Evolutionary conservation across 2,888 invertebrate species (phyloP), one percentile per base, ranked within the genome.

Genomic region (Pterostichus madidus): DNA sequence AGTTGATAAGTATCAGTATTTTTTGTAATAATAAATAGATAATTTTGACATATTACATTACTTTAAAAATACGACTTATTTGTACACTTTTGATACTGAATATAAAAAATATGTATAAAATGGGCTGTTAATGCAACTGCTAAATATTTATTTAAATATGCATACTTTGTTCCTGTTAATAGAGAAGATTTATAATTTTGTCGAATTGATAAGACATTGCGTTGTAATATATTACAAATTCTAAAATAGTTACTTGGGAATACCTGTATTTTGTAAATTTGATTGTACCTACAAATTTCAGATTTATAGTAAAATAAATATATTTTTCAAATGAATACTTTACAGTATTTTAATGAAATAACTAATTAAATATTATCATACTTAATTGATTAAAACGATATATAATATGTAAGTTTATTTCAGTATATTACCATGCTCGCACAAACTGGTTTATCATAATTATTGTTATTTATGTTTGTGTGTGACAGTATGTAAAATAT

Each of bases 1-100:
- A 39, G 39, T 8, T 39, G 39, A 24, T 24, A 24, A 24, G 39
- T 6, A 39, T 39, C 39, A 39, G 39, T 39, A 39, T 39, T 39
- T 44, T 49, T 1, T n/a, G n/a, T 49, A 49, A 5, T 49, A n/a
- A 8, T 49, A 49, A 49, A n/a, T 49, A 49, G 0, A 49, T 13
- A 49, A 49, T n/a, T 44, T 44, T 10, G 49, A 10, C 49, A 49
- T 56, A 56, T 56, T 56, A 56, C 17, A 56, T 56, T 56, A 56
- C 56, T 13, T 56, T 10, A 8, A 13, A 56, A 56, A 56, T 56
- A 56, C 56, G 56, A 56, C 56, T 56, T 56, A 56, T 56, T 56
- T 56, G 13, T n/a, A 52, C 10, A 52, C n/a, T 17, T 56, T 56
- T 17, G 8, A n/a, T 13, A 13, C 52, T 52, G 2, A 13, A 52